Evolutionary conservation across 2,888 invertebrate genomes (phyloP).

Genomic region (Eupithecia pulchellata): DNA sequence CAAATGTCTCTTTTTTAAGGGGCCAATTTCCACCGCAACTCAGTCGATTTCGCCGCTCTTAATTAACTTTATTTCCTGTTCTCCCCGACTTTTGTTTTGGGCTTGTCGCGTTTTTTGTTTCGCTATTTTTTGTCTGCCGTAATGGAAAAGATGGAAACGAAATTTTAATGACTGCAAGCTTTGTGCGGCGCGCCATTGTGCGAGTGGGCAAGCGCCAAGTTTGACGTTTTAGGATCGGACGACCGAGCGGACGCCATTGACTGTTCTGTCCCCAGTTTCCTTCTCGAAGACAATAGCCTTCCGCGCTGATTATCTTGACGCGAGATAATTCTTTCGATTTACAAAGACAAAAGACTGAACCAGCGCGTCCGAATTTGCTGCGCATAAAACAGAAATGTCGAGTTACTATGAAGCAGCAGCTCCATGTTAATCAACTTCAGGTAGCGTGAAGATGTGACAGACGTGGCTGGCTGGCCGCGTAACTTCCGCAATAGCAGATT

Average conservation of each 20-base stretch:
- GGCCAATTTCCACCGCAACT: constrained; percentile 85
- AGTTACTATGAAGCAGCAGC: constrained; percentile 15
- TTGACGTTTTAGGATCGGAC: constrained; percentile 73
- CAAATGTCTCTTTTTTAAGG: constrained; percentile 85
- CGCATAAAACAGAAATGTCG: constrained; percentile 5
- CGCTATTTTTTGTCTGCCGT: constrained; percentile 84
- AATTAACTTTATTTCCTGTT: constrained; percentile 86
- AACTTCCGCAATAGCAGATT: constrained; percentile 61
- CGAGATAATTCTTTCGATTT: constrained; percentile 39
- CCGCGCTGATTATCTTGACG: constrained; percentile 45
- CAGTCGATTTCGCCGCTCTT: constrained; percentile 85
- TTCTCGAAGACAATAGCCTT: constrained; percentile 59
- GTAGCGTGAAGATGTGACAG: constrained; percentile 48
- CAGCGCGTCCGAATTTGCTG: constrained; percentile 23
- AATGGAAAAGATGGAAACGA: constrained; percentile 84
- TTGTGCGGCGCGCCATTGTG: constrained; percentile 77
- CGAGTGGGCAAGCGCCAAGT: constrained; percentile 64
- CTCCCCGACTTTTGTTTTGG: constrained; percentile 83
- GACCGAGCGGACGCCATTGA: constrained; percentile 67
- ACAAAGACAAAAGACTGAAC: constrained; percentile 26
- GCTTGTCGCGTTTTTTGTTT: constrained; percentile 75
- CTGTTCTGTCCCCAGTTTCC: constrained; percentile 54
- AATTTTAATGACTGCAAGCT: constrained; percentile 84
- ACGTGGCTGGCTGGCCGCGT: constrained; percentile 49
- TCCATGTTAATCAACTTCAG: constrained; percentile 43